Base-by-base conservation (phyloP, 1,140 invertebrate species). In the Octopus bimaculoides region DNA sequence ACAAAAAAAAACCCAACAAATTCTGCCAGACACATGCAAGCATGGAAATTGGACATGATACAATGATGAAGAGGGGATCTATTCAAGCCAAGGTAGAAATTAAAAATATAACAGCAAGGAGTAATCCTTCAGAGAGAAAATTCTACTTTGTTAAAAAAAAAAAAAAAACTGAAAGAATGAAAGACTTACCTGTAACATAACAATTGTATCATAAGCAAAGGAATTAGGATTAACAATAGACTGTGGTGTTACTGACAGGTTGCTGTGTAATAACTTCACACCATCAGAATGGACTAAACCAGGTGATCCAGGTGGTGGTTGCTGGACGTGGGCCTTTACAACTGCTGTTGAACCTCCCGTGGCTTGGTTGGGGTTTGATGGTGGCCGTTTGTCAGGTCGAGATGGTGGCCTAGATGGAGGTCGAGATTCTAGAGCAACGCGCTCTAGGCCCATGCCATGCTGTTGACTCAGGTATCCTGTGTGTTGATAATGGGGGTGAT, bases 401-500 rank as follows among this genome's bases (percentile, higher is more conserved):
- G 78, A 79, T 10, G 69, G 69, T 26, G 78, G 73, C 12, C 78
- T 66, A 8, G 78, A 79, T 0, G 69, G 69, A 10, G 73, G 78
- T 12, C 73, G 78, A 10, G 66, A 14, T 71, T 71, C 66, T 71
- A 71, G 17, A 7, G 69, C n/a, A 2, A 71, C 78, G 5, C 56
- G 69, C 10, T 61, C 69, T 71, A 79, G 17, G 5, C 52, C 52
- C 7, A 54, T 71, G 52, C 53, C 79, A 56, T 77, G 75, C n/a
- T 80, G 73, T 12, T 55, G 53, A 52, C 54, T 73, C 9, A 78
- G 8, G 55, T 78, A 69, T 12, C 12, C 52, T 0, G 17, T 20
- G 52, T 61, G 54, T n/a, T 61, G 54, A 54, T 75, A 79, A 10
- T 54, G 79, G 9, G 53, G 79, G 75, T 80, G 76, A 17, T 80